Conservation (phyloP, 2,113 vertebrate species). For the Hypocryptadius cinnamomeus region DNA sequence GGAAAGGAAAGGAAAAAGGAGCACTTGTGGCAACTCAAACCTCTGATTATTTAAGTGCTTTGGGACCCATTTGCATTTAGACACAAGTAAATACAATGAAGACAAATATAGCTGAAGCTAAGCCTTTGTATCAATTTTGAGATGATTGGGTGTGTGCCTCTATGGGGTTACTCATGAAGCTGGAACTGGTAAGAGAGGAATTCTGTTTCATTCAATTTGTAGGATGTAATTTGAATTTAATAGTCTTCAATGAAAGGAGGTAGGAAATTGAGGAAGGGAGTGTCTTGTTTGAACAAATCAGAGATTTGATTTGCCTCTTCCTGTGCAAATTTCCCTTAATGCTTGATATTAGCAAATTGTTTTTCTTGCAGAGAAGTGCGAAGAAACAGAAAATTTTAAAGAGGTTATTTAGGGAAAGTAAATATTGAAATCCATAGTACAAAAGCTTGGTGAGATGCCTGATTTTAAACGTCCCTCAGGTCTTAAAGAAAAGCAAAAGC, state of each 20-base stretch:
- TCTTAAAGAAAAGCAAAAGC: neutral
- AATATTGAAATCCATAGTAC: neutral
- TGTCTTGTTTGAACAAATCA: neutral
- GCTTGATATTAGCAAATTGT: neutral
- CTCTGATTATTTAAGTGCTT: neutral
- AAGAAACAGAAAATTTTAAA: neutral
- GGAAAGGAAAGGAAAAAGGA: neutral
- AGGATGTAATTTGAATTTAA: neutral
- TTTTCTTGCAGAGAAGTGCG: neutral
- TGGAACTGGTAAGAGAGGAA: neutral
- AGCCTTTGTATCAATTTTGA: neutral
- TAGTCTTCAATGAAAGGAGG: neutral
- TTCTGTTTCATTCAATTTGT: neutral
- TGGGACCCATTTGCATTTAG: neutral
- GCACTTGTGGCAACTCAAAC: neutral
- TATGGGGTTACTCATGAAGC: neutral
- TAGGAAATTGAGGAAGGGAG: neutral
- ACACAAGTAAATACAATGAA: neutral
- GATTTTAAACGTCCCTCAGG: neutral
- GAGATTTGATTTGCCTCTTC: neutral
- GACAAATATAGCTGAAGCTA: neutral
- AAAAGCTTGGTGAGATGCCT: neutral
- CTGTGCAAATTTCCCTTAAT: neutral
- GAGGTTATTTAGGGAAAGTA: neutral
- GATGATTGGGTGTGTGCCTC: neutral